Evolutionary conservation across 2,888 invertebrate species (phyloP), one percentile per base, ranked within the genome.

Genomic region (Dasysyrphus tricinctus): DNA sequence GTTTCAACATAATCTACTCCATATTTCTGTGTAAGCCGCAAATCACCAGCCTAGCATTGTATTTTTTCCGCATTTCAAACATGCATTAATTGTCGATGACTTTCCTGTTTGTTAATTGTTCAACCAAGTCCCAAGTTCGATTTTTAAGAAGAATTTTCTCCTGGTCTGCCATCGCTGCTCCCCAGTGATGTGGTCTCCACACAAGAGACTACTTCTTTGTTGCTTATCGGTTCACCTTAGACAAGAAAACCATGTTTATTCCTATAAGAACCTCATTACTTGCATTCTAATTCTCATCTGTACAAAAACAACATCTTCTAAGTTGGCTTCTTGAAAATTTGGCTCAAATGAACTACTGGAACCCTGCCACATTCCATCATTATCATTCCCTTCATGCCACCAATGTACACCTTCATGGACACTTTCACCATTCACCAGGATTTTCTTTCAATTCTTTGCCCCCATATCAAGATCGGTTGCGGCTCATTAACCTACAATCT

Each of bases 41-140:
- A 24, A 89, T 90, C 14, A 90, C 90, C 16, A 91, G 74, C 24
- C 90, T 74, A 12, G 91, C 90, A 72, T 90, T 90, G 47, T 88
- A 89, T 51, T 85, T 78, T 32, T 24, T 89, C 88, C 88, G 89
- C 0, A 88, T 67, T 75, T 89, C 89, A 61, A 85, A 90, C 2
- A 90, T 88, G 89, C 90, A 90, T 47, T 89, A 89, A 19, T 83
- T 89, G 19, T 82, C 88, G 34, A 89, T 88, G n/a, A 81, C 54
- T 56, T 88, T 89, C 42, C 72, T 63, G 32, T 78, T 87, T 3
- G n/a, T 49, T 16, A 88, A 89, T 57, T 44, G 1, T 61, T 61
- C 24, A 11, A 78, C 70, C 12, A 89, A 75, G n/a, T 54, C 49
- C 87, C 87, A 88, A n/a, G 88, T 88, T 34, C 7, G 88, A 87